A percentile compares a stretch with the other conserved stretches of the same genome.
These are phyloP conservation scores for Electrophaes corylata DNA, from an alignment of 2,888 invertebrate genomes.

Conservation along the genomic window DNA sequence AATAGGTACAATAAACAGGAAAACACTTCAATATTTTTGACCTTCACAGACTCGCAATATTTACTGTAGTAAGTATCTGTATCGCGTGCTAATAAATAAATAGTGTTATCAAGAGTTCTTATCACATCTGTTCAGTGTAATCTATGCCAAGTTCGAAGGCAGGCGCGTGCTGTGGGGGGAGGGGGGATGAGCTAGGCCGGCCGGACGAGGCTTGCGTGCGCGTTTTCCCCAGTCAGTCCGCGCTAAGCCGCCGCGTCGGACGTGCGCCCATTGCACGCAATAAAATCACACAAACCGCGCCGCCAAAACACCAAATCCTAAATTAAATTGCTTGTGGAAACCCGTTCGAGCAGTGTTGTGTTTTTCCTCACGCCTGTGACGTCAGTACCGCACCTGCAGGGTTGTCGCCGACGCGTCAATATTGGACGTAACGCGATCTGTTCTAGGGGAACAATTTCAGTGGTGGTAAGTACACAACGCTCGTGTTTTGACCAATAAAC, in stretches of 20 bases:
- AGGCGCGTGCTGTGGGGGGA: slow-evolving; percentile 67
- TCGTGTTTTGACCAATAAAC: slow-evolving; percentile 27
- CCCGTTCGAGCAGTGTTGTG: slow-evolving; percentile 41
- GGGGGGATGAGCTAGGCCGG: slow-evolving; percentile 55
- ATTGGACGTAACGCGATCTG: slow-evolving; percentile 50
- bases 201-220: slow-evolving; percentile 49
- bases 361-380: slow-evolving; percentile 49
- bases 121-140: slow-evolving; percentile 53
- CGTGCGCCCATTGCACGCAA: slow-evolving; percentile 49
- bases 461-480: slow-evolving; percentile 39
- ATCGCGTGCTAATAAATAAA: slow-evolving; percentile 39
- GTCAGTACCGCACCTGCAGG: slow-evolving; percentile 41
- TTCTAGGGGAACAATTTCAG: slow-evolving; percentile 56
- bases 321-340: slow-evolving; percentile 61
- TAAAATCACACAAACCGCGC: slow-evolving; percentile 55
- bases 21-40: slow-evolving; percentile 19
- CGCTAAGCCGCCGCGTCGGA: slow-evolving; percentile 51
- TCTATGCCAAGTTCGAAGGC: slow-evolving; percentile 57
- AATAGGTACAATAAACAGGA: slow-evolving; percentile 9
- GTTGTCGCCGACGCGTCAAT: slow-evolving; percentile 45
- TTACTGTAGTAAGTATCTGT: slow-evolving; percentile 9
- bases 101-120: slow-evolving; percentile 36
- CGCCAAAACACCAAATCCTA: slow-evolving; percentile 65
- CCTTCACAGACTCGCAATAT: slow-evolving; percentile 21
- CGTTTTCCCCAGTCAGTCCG: slow-evolving; percentile 69